phyloP scores from a whole-genome alignment of 2,888 invertebrate species.

The Liopterus haemorrhoidalis region DNA sequence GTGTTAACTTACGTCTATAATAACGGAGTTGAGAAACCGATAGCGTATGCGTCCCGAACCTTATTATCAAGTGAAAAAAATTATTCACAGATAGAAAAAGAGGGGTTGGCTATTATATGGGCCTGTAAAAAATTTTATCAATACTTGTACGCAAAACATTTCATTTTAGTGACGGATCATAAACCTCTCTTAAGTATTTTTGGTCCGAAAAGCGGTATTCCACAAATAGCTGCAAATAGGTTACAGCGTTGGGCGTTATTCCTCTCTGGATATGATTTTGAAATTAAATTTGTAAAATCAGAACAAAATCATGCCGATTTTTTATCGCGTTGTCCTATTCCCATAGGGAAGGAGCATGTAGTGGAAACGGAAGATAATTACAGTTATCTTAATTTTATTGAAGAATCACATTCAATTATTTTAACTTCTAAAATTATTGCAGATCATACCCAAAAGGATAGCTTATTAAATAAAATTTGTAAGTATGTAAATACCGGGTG shows the following conservation, averaged over 20 bases:
- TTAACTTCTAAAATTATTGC: no score
- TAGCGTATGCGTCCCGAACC: constrained; percentile 27
- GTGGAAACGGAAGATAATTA: no score
- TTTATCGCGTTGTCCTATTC: constrained; percentile 6
- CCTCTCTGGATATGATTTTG: constrained; percentile 35
- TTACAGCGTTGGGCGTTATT: constrained; percentile 33
- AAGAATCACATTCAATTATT: no score
- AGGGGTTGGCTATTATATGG: constrained; percentile 31
- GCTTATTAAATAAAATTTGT: no score
- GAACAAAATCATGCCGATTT: constrained; percentile 4
- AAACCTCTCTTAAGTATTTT: constrained; percentile 39
- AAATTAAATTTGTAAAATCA: constrained; percentile 7
- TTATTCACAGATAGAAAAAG: constrained; percentile 31
- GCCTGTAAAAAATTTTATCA: constrained; percentile 28
- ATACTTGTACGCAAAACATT: constrained; percentile 23
- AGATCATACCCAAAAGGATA: no score
- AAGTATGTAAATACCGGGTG: no score
- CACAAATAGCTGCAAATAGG: constrained; percentile 28
- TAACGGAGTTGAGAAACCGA: constrained; percentile 26
- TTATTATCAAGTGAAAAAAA: constrained; percentile 27
- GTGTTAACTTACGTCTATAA: constrained; percentile 28
- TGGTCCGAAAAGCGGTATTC: constrained; percentile 24
- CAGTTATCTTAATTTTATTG: no score
- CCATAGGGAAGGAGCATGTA: no score
- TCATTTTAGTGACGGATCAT: constrained; percentile 38